A percentile compares a stretch with the other conserved stretches of the same genome.
These are phyloP conservation scores for Salvelinus namaycush DNA, from an alignment of 2,113 vertebrate species.

Conservation along the genomic window DNA sequence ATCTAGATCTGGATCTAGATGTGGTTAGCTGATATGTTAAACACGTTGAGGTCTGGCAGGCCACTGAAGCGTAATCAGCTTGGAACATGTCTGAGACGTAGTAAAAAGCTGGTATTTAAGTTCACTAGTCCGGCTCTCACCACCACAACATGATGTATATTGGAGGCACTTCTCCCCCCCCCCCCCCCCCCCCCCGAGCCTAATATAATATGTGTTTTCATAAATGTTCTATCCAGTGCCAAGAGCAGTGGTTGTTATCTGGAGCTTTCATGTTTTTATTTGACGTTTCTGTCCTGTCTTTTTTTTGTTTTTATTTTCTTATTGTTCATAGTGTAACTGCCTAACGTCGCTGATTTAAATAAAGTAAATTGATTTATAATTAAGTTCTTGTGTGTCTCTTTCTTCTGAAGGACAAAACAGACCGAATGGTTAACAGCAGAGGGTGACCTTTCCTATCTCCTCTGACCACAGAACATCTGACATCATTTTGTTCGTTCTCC, in stretches of 20 bases:
- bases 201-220: slow-evolving; percentile 53
- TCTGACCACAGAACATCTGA: too few relatives aligned
- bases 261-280: slow-evolving; percentile 66
- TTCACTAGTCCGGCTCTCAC: slow-evolving; percentile 44
- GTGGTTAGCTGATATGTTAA: too few relatives aligned
- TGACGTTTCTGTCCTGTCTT: slow-evolving; percentile 37
- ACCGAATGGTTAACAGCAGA: too few relatives aligned
- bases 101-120: slow-evolving; percentile 65
- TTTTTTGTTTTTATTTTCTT: slow-evolving; percentile 58
- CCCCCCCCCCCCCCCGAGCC: slow-evolving; percentile 21
- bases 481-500: too few relatives aligned
- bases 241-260: slow-evolving; percentile 81
- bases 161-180: slow-evolving; percentile 55
- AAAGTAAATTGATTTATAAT: slow-evolving; percentile 84
- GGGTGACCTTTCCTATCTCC: too few relatives aligned
- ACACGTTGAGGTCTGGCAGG: too few relatives aligned
- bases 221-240: slow-evolving; percentile 78
- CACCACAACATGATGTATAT: slow-evolving; percentile 66
- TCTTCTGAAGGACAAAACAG: too few relatives aligned
- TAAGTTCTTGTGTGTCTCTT: slow-evolving; percentile 15
- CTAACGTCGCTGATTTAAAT: slow-evolving; percentile 82
- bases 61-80: too few relatives aligned
- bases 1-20: too few relatives aligned
- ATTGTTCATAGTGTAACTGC: slow-evolving; percentile 77
- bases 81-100: slow-evolving; percentile 25